Percentiles rank a stretch among this genome's conserved stretches.
Evolutionary conservation across 2,888 invertebrate genomes (phyloP).

Genomic region (Aporophyla nigra): DNA sequence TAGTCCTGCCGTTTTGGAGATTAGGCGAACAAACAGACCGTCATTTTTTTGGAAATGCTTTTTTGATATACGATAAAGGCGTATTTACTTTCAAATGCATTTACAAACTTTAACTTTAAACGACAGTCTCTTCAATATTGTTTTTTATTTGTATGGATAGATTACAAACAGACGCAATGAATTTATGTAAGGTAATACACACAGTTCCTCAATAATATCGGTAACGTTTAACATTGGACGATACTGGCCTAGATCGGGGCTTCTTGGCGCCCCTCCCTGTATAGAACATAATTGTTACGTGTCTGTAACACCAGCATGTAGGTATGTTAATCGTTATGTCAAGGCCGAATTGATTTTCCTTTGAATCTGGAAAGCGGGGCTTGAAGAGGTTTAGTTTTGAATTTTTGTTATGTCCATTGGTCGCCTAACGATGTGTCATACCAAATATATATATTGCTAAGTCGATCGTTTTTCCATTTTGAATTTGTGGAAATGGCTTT

Average conservation of each 20-base stretch:
- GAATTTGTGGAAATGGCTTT: neutral
- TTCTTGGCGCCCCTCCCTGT: conserved; percentile 10
- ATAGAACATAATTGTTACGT: conserved; percentile 11
- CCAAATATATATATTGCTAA: too few relatives aligned
- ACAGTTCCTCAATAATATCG: neutral
- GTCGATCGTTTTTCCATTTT: neutral
- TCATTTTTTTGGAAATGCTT: too few relatives aligned
- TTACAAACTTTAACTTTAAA: too few relatives aligned
- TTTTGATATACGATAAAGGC: too few relatives aligned
- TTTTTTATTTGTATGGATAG: too few relatives aligned
- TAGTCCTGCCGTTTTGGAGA: too few relatives aligned
- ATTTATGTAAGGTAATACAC: neutral
- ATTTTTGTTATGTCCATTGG: neutral
- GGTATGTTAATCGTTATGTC: conserved; percentile 38
- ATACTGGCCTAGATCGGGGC: conserved; percentile 41
- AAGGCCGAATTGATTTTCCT: conserved; percentile 34
- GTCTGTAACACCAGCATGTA: neutral
- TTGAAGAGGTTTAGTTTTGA: neutral
- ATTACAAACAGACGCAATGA: too few relatives aligned
- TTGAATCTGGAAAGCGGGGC: conserved; percentile 18
- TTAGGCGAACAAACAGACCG: too few relatives aligned
- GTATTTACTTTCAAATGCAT: too few relatives aligned
- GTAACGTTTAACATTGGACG: neutral
- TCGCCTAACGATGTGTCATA: neutral
- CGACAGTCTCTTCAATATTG: too few relatives aligned